Conservation (phyloP, 2,797 vertebrate species). For the Rhinophrynus dorsalis region DNA sequence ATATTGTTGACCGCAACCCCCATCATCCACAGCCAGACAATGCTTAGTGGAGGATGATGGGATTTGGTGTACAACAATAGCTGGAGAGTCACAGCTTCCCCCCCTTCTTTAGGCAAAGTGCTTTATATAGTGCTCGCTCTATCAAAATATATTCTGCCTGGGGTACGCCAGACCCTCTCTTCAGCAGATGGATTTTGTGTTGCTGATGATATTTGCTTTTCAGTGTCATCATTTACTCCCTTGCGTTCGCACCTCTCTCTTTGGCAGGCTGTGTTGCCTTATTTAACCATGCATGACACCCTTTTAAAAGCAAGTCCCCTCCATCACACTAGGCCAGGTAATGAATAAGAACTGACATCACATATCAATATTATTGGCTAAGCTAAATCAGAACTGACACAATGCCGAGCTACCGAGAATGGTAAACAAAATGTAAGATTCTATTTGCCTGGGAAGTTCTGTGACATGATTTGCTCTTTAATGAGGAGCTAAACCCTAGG, state of each 20-base stretch:
- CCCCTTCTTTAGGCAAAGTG: too few species aligned
- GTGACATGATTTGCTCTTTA: too few species aligned
- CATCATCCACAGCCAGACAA: too few species aligned
- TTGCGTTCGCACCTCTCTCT: not conserved
- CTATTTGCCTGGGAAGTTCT: constrained; percentile 57
- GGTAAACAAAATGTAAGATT: constrained; percentile 69
- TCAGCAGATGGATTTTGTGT: too few species aligned
- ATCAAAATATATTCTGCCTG: too few species aligned
- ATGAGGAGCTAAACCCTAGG: too few species aligned
- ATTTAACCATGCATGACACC: constrained; percentile 54
- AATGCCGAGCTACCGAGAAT: constrained; percentile 56
- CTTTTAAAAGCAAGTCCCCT: constrained; percentile 62
- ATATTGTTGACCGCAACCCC: too few species aligned
- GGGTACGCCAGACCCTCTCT: too few species aligned
- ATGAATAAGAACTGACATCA: constrained; percentile 71
- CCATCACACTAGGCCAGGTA: constrained; percentile 58
- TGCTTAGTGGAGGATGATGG: too few species aligned
- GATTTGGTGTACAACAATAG: too few species aligned
- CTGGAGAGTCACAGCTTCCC: too few species aligned
- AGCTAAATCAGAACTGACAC: constrained; percentile 70
- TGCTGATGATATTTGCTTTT: not conserved
- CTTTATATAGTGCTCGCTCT: too few species aligned
- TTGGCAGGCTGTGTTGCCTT: constrained; percentile 39
- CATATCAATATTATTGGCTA: constrained; percentile 70
- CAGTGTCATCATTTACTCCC: not conserved